phyloP scores from a whole-genome alignment of 2,888 invertebrate genomes.

The Danaus chrysippus region DNA sequence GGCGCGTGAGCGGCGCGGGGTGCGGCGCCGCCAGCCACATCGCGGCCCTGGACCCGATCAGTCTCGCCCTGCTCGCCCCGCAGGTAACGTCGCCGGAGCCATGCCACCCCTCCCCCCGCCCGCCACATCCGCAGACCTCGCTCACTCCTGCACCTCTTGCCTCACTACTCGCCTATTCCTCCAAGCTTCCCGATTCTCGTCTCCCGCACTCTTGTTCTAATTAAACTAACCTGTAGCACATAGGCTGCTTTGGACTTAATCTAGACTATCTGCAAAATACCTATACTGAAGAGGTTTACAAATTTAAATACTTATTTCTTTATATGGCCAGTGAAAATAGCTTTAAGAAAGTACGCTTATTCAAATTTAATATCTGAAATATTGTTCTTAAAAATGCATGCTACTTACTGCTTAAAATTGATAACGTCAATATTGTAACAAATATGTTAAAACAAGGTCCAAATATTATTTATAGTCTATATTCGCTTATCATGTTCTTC shows the following conservation, averaged over 20 bases:
- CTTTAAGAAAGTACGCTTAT: constrained; percentile 65
- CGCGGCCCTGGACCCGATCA: constrained; percentile 78
- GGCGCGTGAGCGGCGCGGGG: constrained; percentile 78
- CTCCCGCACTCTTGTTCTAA: constrained; percentile 11
- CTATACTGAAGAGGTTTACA: constrained; percentile 1
- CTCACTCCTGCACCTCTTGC: constrained; percentile 32
- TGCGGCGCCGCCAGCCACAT: constrained; percentile 77
- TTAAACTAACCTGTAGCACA: constrained; percentile 1
- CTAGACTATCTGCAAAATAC: constrained; percentile 5
- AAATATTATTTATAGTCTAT: neutral
- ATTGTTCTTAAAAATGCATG: constrained; percentile 65
- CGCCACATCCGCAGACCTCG: constrained; percentile 28
- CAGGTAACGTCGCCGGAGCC: constrained; percentile 61
- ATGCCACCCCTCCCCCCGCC: constrained; percentile 52
- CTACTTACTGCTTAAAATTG: constrained; percentile 54
- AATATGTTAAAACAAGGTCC: constrained; percentile 11
- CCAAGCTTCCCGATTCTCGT: constrained; percentile 12
- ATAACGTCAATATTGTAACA: constrained; percentile 29
- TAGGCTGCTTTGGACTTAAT: neutral
- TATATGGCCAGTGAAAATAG: constrained; percentile 65
- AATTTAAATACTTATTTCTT: constrained; percentile 34
- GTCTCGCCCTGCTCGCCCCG: constrained; percentile 76
- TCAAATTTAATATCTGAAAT: constrained; percentile 39
- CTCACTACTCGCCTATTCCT: constrained; percentile 16
- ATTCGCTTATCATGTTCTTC: neutral